Evolutionary conservation across 2,113 vertebrate genomes (phyloP).

Genomic region (Vimba vimba): DNA sequence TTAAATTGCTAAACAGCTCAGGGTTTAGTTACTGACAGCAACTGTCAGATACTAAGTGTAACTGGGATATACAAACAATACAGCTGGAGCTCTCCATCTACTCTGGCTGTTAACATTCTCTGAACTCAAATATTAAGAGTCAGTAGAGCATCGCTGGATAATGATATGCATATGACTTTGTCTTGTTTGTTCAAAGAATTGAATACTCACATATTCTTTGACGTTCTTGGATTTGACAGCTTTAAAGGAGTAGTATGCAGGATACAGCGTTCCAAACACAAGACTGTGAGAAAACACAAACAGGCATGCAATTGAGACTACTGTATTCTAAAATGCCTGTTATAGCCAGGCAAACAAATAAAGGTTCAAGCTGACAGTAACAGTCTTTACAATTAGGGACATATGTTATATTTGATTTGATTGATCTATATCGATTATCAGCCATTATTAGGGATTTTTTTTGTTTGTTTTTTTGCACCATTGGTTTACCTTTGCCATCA

Average conservation of each 20-base stretch:
- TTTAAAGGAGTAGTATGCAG: slow-evolving; percentile 89
- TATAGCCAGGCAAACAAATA: background rate
- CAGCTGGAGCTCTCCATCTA: background rate
- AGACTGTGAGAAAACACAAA: slow-evolving; percentile 71
- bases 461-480: too few species aligned
- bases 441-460: background rate
- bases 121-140: slow-evolving; percentile 16
- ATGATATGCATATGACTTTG: background rate
- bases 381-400: too few species aligned
- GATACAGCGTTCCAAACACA: slow-evolving; percentile 86
- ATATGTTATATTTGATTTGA: too few species aligned
- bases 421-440: background rate
- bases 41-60: background rate
- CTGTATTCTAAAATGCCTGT: background rate
- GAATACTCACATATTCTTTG: slow-evolving; percentile 87
- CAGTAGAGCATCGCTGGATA: background rate
- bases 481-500: background rate
- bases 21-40: slow-evolving; percentile 20
- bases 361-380: background rate
- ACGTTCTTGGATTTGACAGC: slow-evolving; percentile 89
- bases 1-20: slow-evolving; percentile 10
- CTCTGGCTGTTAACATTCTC: background rate
- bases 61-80: background rate
- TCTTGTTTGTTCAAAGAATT: background rate
- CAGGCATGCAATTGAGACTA: background rate